Evolutionary conservation across 2,797 vertebrate species (phyloP).

Genomic region (Serranus cabrilla): DNA sequence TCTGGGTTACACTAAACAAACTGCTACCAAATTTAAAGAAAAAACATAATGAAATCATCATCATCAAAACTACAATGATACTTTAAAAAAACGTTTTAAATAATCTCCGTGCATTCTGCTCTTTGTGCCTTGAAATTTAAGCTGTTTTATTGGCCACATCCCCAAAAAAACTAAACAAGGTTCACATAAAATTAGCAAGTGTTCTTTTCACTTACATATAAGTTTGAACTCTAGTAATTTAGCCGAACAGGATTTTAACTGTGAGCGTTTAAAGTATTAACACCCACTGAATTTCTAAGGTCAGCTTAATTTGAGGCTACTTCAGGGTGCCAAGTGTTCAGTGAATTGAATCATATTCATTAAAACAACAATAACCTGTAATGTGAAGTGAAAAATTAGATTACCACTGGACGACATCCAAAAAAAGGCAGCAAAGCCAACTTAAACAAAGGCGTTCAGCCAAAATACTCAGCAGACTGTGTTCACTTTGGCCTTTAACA

Average conservation of each 20-base stretch:
- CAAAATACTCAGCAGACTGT: slow-evolving; percentile 4
- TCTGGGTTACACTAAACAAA: no score
- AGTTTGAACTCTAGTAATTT: background rate
- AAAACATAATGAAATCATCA: no score
- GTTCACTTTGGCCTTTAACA: slow-evolving; percentile 4
- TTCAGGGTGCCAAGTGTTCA: slow-evolving; percentile 5
- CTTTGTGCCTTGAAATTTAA: background rate
- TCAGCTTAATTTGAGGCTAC: slow-evolving; percentile 3
- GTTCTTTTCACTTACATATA: background rate
- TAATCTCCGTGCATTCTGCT: no score
- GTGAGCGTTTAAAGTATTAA: background rate
- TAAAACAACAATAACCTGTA: slow-evolving; percentile 28
- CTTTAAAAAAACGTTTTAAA: no score
- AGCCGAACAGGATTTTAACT: background rate
- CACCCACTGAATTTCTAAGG: background rate
- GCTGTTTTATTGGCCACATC: background rate
- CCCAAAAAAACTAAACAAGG: background rate
- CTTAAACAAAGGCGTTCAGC: slow-evolving; percentile 11
- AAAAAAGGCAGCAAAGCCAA: slow-evolving; percentile 26
- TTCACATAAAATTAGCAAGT: background rate
- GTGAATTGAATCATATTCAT: slow-evolving; percentile 15
- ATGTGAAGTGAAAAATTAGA: slow-evolving; percentile 9
- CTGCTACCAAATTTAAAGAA: no score
- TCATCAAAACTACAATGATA: no score
- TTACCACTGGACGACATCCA: slow-evolving; percentile 19